Evolutionary conservation across 2,888 invertebrate genomes (phyloP).

Genomic region (Pyrgus malvae): DNA sequence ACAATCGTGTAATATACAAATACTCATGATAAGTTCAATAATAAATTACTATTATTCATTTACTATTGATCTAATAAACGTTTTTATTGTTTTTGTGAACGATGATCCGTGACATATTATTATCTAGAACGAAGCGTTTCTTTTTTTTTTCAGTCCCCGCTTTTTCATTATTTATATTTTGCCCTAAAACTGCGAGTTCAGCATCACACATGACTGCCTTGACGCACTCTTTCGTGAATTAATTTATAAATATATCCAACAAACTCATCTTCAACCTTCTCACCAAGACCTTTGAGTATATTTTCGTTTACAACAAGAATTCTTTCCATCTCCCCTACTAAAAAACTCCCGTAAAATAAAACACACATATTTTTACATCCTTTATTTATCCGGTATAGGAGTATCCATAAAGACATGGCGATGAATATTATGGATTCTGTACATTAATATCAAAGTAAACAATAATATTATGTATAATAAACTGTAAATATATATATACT

Average conservation of each 20-base stretch:
- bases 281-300: neutral
- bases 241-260: constrained; percentile 49
- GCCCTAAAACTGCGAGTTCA: constrained; percentile 34
- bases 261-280: constrained; percentile 37
- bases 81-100: no score
- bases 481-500: constrained; percentile 69
- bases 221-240: constrained; percentile 53
- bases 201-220: constrained; percentile 46
- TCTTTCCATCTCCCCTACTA: neutral
- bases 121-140: no score
- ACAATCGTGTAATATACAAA: no score
- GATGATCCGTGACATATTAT: no score
- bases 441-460: constrained; percentile 77
- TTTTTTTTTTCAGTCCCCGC: no score
- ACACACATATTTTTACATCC: constrained; percentile 49
- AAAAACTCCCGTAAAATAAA: constrained; percentile 38
- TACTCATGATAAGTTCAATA: no score
- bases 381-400: constrained; percentile 75
- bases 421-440: constrained; percentile 69
- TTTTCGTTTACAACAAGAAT: constrained; percentile 1
- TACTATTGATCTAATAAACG: no score
- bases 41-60: no score
- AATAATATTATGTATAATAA: constrained; percentile 65
- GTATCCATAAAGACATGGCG: constrained; percentile 72
- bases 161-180: constrained; percentile 35